Evolutionary conservation across 2,888 invertebrate genomes (phyloP), one percentile per base, ranked within the genome.

Genomic region (Marasmarcha lunaedactyla): DNA sequence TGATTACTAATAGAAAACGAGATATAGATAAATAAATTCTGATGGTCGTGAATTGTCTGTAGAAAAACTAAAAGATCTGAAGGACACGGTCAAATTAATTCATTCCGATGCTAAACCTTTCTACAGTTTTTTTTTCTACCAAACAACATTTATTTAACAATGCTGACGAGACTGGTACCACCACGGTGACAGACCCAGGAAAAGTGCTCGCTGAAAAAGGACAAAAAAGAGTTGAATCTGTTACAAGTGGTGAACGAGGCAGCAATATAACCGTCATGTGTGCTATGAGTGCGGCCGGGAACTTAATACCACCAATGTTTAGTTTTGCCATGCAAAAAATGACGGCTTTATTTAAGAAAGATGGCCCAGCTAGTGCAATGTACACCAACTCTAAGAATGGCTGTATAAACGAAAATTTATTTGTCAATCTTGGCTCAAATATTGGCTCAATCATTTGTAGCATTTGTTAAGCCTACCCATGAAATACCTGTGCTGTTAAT

Each of bases 401-500:
- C 37, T 62, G 46, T 46, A 52, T 45, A 44, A 52, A 52, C 37
- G 47, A 54, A 46, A 46, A 54, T 2, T 39, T 54, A 46, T 43
- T 51, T 52, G 44, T 48, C 43, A 43, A n/a, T n/a, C 33, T 35
- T 51, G 50, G 49, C 46, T 49, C 33, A 42, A 46, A 43, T 43
- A 63, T 50, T n/a, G n/a, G n/a, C n/a, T n/a, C n/a, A n/a, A n/a
- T n/a, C n/a, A n/a, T 65, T 64, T 35, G 49, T 47, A 45, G 43
- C 40, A 40, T 50, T 47, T 42, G 48, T 51, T 15, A 59, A 63
- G 34, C 60, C 63, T n/a, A 51, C 56, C 14, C 34, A 48, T 45
- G 55, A 60, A 30, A 46, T 54, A 46, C 65, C 61, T 14, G 50
- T 64, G 13, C 42, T 69, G 20, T 50, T 67, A 42, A 50, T 52